Percentiles rank a stretch among this genome's conserved stretches.
Conservation (phyloP, 2,797 vertebrate genomes). For the Pipistrellus pygmaeus region DNA sequence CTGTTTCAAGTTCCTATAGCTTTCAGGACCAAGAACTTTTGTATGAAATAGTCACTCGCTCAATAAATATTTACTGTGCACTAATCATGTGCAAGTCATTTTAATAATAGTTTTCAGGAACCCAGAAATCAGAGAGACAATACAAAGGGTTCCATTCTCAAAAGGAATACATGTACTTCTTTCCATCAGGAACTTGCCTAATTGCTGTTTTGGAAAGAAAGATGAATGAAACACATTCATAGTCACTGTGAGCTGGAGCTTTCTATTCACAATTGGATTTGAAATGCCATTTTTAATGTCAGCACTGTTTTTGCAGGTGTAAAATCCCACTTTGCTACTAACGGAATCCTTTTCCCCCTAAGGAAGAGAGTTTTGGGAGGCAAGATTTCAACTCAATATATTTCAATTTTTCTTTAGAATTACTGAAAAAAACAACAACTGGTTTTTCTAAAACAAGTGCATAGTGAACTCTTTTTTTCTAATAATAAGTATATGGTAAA, state of each 20-base stretch:
- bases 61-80: background rate
- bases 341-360: background rate
- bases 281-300: conserved; percentile 25
- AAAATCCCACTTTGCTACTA: conserved; percentile 51
- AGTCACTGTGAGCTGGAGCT: background rate
- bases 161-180: background rate
- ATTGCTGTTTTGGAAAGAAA: background rate
- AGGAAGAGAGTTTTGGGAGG: background rate
- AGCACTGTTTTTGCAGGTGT: background rate
- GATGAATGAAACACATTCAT: background rate
- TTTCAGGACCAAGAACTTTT: background rate
- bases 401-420: conserved; percentile 27
- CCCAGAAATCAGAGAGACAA: background rate
- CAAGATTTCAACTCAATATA: conserved; percentile 42
- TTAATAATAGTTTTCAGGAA: background rate
- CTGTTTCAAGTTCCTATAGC: background rate
- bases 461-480: background rate
- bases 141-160: background rate
- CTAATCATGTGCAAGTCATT: background rate
- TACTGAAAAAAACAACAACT: background rate
- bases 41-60: background rate
- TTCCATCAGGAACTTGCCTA: background rate
- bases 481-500: conserved; percentile 23
- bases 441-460: conserved; percentile 23
- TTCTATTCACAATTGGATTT: conserved; percentile 30